Percentiles rank a stretch among this genome's conserved stretches.
Conservation (phyloP, 2,797 vertebrate species). For the Yasuhikotakia modesta region DNA sequence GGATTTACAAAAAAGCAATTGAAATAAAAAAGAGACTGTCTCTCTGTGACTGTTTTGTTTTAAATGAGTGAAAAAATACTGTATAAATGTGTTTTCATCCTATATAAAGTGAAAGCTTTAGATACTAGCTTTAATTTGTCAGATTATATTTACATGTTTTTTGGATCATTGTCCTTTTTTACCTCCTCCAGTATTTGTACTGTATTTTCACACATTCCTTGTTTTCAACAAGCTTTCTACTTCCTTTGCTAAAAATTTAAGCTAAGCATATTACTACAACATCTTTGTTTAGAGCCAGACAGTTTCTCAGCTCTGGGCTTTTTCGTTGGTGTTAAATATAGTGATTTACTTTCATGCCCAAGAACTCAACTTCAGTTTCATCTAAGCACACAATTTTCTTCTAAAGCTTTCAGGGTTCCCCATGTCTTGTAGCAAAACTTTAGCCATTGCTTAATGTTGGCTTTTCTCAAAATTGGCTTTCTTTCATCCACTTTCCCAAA, state of each 20-base stretch:
- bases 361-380: conserved; percentile 8
- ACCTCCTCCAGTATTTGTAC: not conserved
- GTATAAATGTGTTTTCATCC: too few species aligned
- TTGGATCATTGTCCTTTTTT: not conserved
- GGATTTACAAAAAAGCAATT: conserved; percentile 3
- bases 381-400: not conserved
- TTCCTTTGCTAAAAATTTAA: not conserved
- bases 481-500: conserved; percentile 9
- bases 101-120: too few species aligned
- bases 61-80: not conserved
- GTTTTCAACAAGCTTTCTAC: not conserved
- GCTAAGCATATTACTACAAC: not conserved
- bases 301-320: not conserved
- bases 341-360: conserved; percentile 10
- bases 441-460: not conserved
- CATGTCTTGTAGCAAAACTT: conserved; percentile 5
- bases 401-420: conserved; percentile 4
- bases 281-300: not conserved
- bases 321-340: not conserved
- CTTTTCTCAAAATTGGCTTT: conserved; percentile 9
- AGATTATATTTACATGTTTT: not conserved
- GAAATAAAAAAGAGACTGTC: not conserved
- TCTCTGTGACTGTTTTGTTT: not conserved
- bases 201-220: not conserved
- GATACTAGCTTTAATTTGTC: too few species aligned